These are phyloP conservation scores for Colletes latitarsis DNA, from an alignment of 1,140 invertebrate genomes.

Conservation along the genomic window DNA sequence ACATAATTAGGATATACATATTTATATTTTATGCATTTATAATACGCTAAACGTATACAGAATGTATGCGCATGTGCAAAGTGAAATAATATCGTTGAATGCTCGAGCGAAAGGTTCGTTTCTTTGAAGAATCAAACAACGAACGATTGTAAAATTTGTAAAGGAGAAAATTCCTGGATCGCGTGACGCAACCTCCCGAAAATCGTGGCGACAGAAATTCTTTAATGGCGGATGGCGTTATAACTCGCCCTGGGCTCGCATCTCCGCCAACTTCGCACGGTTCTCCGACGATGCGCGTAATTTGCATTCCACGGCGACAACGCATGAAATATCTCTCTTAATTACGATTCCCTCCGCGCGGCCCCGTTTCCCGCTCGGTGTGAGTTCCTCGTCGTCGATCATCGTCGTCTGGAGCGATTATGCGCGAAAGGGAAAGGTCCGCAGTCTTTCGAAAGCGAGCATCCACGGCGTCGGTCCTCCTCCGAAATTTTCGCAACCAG, in stretches of 20 bases:
- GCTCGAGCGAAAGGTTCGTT: too few species aligned
- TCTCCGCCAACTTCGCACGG: conserved; percentile 1
- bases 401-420: not conserved
- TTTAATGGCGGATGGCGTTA: too few species aligned
- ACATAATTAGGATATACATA: too few species aligned
- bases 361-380: not conserved
- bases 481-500: not conserved
- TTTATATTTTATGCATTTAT: too few species aligned
- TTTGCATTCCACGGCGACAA: conserved; percentile 38
- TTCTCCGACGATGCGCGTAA: conserved; percentile 28
- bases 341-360: not conserved
- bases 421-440: conserved; percentile 1
- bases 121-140: too few species aligned
- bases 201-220: not conserved
- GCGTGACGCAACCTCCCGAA: not conserved
- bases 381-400: not conserved
- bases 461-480: not conserved
- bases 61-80: too few species aligned
- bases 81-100: too few species aligned
- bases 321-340: not conserved
- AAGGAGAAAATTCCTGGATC: not conserved
- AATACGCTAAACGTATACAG: too few species aligned
- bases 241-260: not conserved
- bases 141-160: too few species aligned
- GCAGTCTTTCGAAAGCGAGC: not conserved